These are phyloP conservation scores for Solenodon paradoxus DNA, from an alignment of 2,113 vertebrate genomes.

Conservation along the genomic window DNA sequence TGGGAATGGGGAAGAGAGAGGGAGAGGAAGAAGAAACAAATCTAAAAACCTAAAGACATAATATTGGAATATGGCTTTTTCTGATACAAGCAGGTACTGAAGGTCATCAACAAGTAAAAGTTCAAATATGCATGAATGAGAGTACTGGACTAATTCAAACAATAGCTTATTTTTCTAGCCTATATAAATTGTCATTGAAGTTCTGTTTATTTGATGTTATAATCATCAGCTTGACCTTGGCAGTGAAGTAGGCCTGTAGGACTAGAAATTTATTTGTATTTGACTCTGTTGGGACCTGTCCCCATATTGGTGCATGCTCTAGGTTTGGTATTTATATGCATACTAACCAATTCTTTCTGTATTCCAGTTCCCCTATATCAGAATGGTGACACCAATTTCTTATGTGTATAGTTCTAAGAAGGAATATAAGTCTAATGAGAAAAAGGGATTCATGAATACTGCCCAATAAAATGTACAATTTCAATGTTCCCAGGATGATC, in stretches of 20 bases:
- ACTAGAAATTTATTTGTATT: conserved; percentile 28
- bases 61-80: not conserved
- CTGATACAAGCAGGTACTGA: not conserved
- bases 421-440: not conserved
- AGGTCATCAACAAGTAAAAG: not conserved
- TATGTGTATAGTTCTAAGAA: conserved; percentile 35
- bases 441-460: conserved; percentile 1
- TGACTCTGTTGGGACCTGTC: not conserved
- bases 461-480: not conserved
- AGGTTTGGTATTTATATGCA: conserved; percentile 38
- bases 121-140: conserved; percentile 39
- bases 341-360: conserved; percentile 24
- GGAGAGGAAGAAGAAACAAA: not conserved
- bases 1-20: not conserved
- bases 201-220: conserved; percentile 20
- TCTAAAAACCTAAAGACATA: not conserved
- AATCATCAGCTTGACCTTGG: conserved; percentile 4
- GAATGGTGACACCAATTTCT: conserved; percentile 16
- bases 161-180: not conserved
- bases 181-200: not conserved
- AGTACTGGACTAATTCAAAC: not conserved
- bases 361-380: conserved; percentile 27
- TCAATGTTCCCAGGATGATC: not conserved
- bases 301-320: not conserved
- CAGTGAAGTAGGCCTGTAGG: not conserved